These are phyloP conservation scores for Menura novaehollandiae DNA, from an alignment of 2,113 vertebrate species.

Conservation along the genomic window DNA sequence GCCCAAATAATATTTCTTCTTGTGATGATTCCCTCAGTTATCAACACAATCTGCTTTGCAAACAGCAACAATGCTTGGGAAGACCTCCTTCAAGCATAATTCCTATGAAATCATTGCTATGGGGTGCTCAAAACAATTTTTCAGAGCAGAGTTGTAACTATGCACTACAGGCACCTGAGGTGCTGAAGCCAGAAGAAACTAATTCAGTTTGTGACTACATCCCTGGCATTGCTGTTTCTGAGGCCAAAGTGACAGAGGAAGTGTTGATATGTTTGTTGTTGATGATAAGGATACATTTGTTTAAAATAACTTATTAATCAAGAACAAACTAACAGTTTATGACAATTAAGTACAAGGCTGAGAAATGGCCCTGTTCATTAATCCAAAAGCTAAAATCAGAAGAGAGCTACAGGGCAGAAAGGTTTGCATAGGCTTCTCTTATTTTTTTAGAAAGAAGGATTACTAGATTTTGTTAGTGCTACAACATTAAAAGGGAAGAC, in stretches of 20 bases:
- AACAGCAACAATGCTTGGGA: background rate
- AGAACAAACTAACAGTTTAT: background rate
- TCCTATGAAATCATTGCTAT: background rate
- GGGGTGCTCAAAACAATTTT: background rate
- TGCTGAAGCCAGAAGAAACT: background rate
- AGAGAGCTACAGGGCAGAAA: background rate
- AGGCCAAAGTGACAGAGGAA: background rate
- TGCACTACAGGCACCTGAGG: rapidly evolving
- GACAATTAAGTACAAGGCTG: background rate
- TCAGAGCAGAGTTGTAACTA: background rate
- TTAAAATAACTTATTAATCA: background rate
- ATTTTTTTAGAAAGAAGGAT: background rate
- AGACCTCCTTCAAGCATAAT: background rate
- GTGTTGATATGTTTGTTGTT: background rate
- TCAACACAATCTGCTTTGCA: background rate
- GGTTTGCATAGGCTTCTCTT: background rate
- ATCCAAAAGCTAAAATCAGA: background rate
- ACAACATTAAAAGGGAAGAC: background rate
- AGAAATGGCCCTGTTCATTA: background rate
- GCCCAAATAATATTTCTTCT: background rate
- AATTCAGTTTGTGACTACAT: background rate
- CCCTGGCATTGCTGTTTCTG: background rate
- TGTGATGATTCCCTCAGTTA: background rate
- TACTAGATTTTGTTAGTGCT: background rate
- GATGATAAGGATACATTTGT: background rate